Base-by-base conservation (phyloP, 1,140 invertebrate genomes). In the Sinonovacula constricta region DNA sequence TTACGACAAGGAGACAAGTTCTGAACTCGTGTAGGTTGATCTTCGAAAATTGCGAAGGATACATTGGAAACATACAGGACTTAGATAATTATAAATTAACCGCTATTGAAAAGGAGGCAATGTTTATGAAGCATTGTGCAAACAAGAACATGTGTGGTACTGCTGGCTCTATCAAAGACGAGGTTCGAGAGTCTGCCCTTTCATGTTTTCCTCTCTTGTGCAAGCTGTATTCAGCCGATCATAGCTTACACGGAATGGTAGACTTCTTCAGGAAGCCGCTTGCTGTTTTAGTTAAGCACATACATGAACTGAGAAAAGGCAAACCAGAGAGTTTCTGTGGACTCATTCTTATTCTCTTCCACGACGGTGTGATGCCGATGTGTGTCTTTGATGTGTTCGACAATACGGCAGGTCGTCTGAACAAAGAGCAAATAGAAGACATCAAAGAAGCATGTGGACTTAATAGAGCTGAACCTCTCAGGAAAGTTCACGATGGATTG, bases 161-260 rank as follows among this genome's bases (percentile, higher is more conserved):
- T 30, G 7, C 31, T 30, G 7, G n/a, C 53, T 49, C 22, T 1
- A 18, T 39, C 15, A 24, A 12, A 26, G 15, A 18, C 0, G n/a
- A 31, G 18, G 36, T 22, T 26, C 28, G 1, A 36, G 28, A 15
- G 3, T 7, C 7, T 34, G 66, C 71, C n/a, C 22, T 69, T 12
- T 67, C 77, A 1, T 59, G 77, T 14, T 79, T 71, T 33, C 77
- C 77, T 26, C 39, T 79, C 1, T 18, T 79, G 1, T 79, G 77
- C 26, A 71, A 63, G 54, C 26, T 79, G 15, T 79, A 66, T 59
- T 28, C 60, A 2, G 66, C n/a, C 24, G 62, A 65, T n/a, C 33
- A 65, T 34, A 26, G 34, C 33, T 45, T 51, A 26, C 51, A 54
- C n/a, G 62, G 28, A 57, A 59, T 30, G 56, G 24, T n/a, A 34